These are phyloP conservation scores for Drosophila nasuta DNA, from an alignment of 1,140 invertebrate genomes.

Conservation along the genomic window DNA sequence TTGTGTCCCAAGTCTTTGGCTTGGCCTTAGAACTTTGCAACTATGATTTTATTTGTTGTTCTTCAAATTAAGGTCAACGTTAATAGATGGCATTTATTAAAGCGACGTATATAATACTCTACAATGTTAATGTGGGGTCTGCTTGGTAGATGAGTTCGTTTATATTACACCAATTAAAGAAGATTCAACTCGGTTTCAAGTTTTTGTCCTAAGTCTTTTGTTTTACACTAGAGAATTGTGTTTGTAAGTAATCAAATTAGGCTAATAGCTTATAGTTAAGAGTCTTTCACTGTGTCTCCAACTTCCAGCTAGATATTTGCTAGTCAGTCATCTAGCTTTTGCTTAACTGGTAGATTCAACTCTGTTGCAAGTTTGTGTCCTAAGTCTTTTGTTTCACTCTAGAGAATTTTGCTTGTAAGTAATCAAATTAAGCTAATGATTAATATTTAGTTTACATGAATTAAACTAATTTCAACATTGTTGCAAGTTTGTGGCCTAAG, in stretches of 20 bases:
- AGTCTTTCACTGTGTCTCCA: too few species aligned
- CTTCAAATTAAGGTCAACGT: conserved; percentile 31
- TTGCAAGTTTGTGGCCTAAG: too few species aligned
- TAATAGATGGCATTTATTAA: conserved; percentile 19
- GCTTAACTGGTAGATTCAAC: background rate
- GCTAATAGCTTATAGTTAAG: background rate
- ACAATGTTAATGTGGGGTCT: background rate
- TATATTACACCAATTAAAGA: background rate
- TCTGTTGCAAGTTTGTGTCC: background rate
- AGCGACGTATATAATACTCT: conserved; percentile 1
- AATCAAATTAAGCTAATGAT: background rate
- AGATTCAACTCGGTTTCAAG: background rate
- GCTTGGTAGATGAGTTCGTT: background rate
- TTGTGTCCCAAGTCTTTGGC: conserved; percentile 62
- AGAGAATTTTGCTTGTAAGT: background rate
- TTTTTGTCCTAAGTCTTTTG: too few species aligned
- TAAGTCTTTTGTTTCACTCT: background rate
- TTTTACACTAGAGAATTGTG: background rate
- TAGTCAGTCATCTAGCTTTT: too few species aligned
- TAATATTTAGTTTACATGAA: too few species aligned
- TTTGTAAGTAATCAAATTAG: background rate
- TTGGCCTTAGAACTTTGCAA: conserved; percentile 22
- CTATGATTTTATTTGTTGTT: background rate
- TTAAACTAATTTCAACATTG: too few species aligned
- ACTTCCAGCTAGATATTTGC: too few species aligned